These are phyloP conservation scores for Temnothorax nylanderi DNA, from an alignment of 1,140 invertebrate species.

Conservation along the genomic window DNA sequence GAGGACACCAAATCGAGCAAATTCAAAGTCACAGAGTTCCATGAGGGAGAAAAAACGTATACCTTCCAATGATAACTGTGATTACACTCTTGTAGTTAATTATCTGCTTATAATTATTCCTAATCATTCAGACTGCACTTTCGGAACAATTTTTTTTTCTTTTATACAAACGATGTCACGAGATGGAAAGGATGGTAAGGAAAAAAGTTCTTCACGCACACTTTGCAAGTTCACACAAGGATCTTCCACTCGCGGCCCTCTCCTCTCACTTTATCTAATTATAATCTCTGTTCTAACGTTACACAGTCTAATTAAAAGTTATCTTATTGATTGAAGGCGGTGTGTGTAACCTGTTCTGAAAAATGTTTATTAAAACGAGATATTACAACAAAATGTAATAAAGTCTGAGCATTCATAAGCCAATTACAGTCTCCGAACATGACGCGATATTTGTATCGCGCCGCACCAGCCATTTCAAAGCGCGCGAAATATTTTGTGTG, in stretches of 20 bases:
- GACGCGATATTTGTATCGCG: slow-evolving; percentile 31
- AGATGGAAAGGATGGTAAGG: slow-evolving; percentile 55
- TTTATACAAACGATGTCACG: slow-evolving; percentile 70
- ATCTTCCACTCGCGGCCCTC: slow-evolving; percentile 31
- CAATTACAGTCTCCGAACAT: slow-evolving; percentile 58
- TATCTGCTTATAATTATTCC: slow-evolving; percentile 70
- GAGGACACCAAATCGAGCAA: slow-evolving; percentile 27
- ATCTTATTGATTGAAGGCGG: slow-evolving; percentile 43
- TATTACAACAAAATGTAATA: slow-evolving; percentile 64
- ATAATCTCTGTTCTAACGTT: slow-evolving; percentile 31
- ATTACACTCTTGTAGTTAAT: slow-evolving; percentile 69
- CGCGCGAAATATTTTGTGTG: slow-evolving; percentile 22
- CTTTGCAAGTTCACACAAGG: slow-evolving; percentile 52
- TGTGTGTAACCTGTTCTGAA: slow-evolving; percentile 57
- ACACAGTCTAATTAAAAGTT: slow-evolving; percentile 38
- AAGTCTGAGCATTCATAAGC: slow-evolving; percentile 57
- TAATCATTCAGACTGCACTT: slow-evolving; percentile 75
- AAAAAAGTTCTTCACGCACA: slow-evolving; percentile 39
- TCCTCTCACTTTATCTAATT: slow-evolving; percentile 18
- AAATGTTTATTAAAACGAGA: slow-evolving; percentile 64
- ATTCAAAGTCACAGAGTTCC: slow-evolving; percentile 12
- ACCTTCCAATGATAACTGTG: slow-evolving; percentile 76
- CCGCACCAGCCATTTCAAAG: slow-evolving; percentile 29
- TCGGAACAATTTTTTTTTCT: slow-evolving; percentile 76
- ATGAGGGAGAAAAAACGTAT: slow-evolving; percentile 56